These are phyloP conservation scores for Hiodon tergisus DNA, from an alignment of 2,113 vertebrate species.

Conservation along the genomic window DNA sequence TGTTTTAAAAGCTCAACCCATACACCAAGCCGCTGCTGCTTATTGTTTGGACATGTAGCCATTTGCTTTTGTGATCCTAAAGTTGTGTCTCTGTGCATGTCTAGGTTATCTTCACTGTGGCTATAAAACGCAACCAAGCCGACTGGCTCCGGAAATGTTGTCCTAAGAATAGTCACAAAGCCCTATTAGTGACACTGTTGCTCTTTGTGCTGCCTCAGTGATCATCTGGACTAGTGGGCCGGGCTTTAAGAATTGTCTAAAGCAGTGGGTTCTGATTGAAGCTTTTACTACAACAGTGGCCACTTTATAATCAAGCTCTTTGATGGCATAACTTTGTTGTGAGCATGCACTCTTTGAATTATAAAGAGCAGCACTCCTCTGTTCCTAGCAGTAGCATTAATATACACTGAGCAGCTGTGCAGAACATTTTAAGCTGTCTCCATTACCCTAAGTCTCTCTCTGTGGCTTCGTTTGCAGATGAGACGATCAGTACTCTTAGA, in stretches of 20 bases:
- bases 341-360: too few relatives aligned
- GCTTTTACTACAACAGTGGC: too few relatives aligned
- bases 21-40: background rate
- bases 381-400: too few relatives aligned
- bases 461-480: conserved; percentile 44
- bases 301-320: too few relatives aligned
- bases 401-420: too few relatives aligned
- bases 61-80: too few relatives aligned
- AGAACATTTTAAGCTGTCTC: background rate
- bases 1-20: background rate
- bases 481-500: conserved; percentile 47
- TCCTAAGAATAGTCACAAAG: conserved; percentile 2
- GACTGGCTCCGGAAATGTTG: background rate
- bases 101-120: too few relatives aligned
- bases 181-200: conserved; percentile 10
- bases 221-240: background rate
- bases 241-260: background rate
- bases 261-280: background rate
- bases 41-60: too few relatives aligned
- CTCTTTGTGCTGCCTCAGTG: background rate
- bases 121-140: too few relatives aligned
- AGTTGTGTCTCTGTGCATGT: too few relatives aligned
- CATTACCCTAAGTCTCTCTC: background rate
- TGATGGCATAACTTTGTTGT: too few relatives aligned
- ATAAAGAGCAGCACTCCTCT: too few relatives aligned